Conservation (phyloP, 2,888 invertebrate species). For the Stenichneumon culpator region DNA sequence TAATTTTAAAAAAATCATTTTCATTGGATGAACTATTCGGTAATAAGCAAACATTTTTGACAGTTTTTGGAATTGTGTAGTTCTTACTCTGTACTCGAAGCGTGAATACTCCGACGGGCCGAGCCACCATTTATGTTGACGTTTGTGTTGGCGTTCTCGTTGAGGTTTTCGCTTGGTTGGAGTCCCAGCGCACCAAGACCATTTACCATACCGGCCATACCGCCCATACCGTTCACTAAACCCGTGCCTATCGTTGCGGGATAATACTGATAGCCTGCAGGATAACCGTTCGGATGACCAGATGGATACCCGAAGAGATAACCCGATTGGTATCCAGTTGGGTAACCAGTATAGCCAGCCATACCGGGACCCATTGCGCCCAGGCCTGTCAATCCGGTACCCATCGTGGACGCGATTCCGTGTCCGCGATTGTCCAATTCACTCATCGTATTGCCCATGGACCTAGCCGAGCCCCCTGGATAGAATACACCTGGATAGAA, state of each 20-base stretch:
- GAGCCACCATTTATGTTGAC: constrained; percentile 69
- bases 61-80: background rate
- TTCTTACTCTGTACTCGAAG: constrained; percentile 68
- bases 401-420: constrained; percentile 16
- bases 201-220: constrained; percentile 14
- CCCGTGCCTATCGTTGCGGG: background rate
- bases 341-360: background rate
- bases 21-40: background rate
- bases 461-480: constrained; percentile 9
- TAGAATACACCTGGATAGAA: constrained; percentile 24
- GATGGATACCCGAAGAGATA: constrained; percentile 27
- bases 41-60: background rate
- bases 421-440: constrained; percentile 11
- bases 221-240: background rate
- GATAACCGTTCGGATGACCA: constrained; percentile 27
- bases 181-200: constrained; percentile 26
- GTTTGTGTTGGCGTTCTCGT: constrained; percentile 67
- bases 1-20: background rate
- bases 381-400: background rate
- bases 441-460: background rate
- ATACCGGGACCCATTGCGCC: background rate
- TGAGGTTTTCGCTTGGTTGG: constrained; percentile 57
- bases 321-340: background rate
- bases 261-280: background rate
- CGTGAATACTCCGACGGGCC: constrained; percentile 71